Base-by-base conservation (phyloP, 2,113 vertebrate genomes). In the Antechinus flavipes region DNA sequence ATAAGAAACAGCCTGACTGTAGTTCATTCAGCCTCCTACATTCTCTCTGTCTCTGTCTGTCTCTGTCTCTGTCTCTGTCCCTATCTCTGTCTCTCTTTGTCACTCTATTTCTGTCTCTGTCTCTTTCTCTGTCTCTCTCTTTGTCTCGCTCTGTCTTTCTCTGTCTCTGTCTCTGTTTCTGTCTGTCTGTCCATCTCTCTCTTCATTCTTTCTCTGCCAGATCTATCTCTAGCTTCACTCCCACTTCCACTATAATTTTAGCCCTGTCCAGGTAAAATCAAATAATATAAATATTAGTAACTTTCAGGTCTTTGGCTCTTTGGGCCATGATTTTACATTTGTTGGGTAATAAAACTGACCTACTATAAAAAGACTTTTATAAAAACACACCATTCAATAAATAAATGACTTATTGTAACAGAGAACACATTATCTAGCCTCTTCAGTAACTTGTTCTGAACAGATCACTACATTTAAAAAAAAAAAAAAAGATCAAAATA, bases 1-100 rank as follows among this genome's bases (percentile, higher is more conserved):
- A 99, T 99, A 98, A 98, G 98, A 94, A 97, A 91, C 96, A 96
- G 96, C 97, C 96, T 96, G 97, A 98, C 98, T 97, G 96, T 52
- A 96, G 93, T 96, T 98, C 98, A 93, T 96, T 98, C 98, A 97
- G 98, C 97, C 97, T 93, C 97, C 30, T 35, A 68, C 30, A 68
- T 68, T 68, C 30, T 35, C 56, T 56, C 49, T 49, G 3, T 49
- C 49, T 14, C 30, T 50, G 50, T 11, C 50, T 52, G 4, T 52
- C 50, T 52, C 50, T 52, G 8, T 52, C 50, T 8, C 50, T 50
- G 50, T 50, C 50, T 50, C 50, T 50, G 50, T 50, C 50, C 8
- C 50, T 50, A 49, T 49, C 8, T 50, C 50, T 49, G 49, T 50
- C 50, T 50, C 50, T 50, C 2, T 0, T 47, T 47, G 4, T 47